Base-by-base conservation (phyloP, 1,140 invertebrate species). In the Drosophila mayri region DNA sequence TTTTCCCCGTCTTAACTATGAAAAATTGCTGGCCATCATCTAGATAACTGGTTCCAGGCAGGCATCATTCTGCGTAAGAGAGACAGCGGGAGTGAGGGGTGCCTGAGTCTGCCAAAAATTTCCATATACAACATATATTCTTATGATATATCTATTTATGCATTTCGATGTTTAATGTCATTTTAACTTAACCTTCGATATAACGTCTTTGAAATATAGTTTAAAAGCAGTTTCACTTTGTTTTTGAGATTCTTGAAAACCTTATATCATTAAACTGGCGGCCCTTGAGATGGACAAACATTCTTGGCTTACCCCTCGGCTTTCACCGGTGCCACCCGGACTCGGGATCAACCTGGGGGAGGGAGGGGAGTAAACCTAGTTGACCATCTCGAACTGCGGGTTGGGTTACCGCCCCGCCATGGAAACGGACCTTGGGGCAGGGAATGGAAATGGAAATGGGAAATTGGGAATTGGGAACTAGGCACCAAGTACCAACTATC, bases 361-460 rank as follows among this genome's bases (percentile, higher is more conserved):
- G 43, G 6, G 43, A 12, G 28, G 18, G 50, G 4, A 37, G 32
- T 22, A 3, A 10, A 16, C 35, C 52, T 40, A 38, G 52, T 55
- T 55, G 52, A 55, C 35, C 52, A 38, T 38, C 20, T 55, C 11
- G 4, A n/a, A 22, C 37, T 38, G 25, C 60, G 61, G 59, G n/a
- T 14, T 49, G 43, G 59, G 30, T 61, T 55, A 55, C 37, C 66
- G 66, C 25, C 67, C 70, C 68, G 46, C 59, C 72, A 74, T 75
- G 59, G 44, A 66, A 75, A 75, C 25, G 46, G 52, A 75, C 52
- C 61, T 76, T 59, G 60, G 61, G 61, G 72, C 52, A 44, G 61
- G 49, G 52, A 59, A 44, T 63, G 70, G 70, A 32, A 73, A 74
- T 59, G 68, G 30, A 47, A 35, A 58, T 25, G 16, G 32, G 16